Percentiles rank a stretch among this genome's conserved stretches.
Evolutionary conservation across 2,797 vertebrate genomes (phyloP).

Genomic region (Chaunax sp.): DNA sequence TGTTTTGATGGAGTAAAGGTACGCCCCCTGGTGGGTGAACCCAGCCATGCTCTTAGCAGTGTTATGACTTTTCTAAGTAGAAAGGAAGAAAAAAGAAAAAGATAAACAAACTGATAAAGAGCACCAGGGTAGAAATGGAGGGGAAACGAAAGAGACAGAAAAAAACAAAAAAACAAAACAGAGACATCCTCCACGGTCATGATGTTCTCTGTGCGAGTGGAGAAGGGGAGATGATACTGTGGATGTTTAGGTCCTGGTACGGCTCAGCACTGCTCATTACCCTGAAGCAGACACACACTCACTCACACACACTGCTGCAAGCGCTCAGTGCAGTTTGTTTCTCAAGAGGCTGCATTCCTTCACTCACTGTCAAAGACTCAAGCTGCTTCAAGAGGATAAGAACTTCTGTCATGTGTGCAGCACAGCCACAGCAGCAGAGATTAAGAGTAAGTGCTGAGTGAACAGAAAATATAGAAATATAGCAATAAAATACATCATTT

Average conservation of each 20-base stretch:
- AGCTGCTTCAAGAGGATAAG: constrained; percentile 42
- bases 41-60: not conserved
- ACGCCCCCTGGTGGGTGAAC: not conserved
- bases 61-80: too few species aligned
- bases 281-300: constrained; percentile 23
- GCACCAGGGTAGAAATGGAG: not conserved
- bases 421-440: constrained; percentile 17
- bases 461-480: constrained; percentile 25
- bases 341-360: constrained; percentile 63
- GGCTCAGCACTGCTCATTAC: constrained; percentile 56
- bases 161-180: not conserved
- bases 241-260: constrained; percentile 69
- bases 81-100: not conserved
- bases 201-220: constrained; percentile 40
- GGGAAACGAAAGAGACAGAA: constrained; percentile 2
- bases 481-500: not conserved
- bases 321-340: constrained; percentile 36
- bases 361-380: constrained; percentile 39
- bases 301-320: constrained; percentile 32
- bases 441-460: constrained; percentile 18
- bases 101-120: not conserved
- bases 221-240: constrained; percentile 35
- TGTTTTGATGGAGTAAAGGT: not conserved
- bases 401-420: constrained; percentile 18
- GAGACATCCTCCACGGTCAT: constrained; percentile 35